phyloP scores from a whole-genome alignment of 2,113 vertebrate genomes.

The Numida meleagris region DNA sequence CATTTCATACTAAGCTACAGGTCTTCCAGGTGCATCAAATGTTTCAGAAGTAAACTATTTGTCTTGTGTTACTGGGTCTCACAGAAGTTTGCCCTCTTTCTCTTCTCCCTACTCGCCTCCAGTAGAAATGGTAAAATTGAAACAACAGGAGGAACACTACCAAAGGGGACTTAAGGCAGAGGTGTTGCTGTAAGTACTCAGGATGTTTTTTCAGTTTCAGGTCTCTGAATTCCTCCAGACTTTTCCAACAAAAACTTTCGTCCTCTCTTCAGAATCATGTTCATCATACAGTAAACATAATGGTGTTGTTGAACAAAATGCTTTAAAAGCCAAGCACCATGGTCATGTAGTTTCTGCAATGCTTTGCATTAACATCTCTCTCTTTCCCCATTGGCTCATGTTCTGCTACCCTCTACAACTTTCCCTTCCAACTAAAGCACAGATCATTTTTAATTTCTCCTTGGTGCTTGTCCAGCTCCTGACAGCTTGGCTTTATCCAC shows the following conservation, averaged over 20 bases:
- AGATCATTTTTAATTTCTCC: neutral
- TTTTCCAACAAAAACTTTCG: neutral
- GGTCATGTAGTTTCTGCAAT: neutral
- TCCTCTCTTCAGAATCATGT: neutral
- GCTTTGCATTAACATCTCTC: neutral
- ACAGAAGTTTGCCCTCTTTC: neutral
- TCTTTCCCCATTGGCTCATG: neutral
- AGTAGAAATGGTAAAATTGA: neutral
- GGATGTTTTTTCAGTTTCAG: constrained; percentile 4
- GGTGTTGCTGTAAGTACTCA: neutral
- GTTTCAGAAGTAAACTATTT: neutral
- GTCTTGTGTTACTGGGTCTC: neutral
- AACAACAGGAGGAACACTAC: neutral
- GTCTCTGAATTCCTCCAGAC: neutral
- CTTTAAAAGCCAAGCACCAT: neutral
- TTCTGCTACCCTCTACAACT: neutral
- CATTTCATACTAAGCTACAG: neutral
- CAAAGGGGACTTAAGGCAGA: neutral
- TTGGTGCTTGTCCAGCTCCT: constrained; percentile 6
- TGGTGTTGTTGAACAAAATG: neutral
- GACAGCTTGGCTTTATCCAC: neutral
- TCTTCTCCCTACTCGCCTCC: neutral
- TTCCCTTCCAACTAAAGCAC: neutral
- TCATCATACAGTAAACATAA: neutral
- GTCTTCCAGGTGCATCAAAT: neutral